These are phyloP conservation scores for Tenthredo notha DNA, from an alignment of 2,888 invertebrate species.

Conservation along the genomic window DNA sequence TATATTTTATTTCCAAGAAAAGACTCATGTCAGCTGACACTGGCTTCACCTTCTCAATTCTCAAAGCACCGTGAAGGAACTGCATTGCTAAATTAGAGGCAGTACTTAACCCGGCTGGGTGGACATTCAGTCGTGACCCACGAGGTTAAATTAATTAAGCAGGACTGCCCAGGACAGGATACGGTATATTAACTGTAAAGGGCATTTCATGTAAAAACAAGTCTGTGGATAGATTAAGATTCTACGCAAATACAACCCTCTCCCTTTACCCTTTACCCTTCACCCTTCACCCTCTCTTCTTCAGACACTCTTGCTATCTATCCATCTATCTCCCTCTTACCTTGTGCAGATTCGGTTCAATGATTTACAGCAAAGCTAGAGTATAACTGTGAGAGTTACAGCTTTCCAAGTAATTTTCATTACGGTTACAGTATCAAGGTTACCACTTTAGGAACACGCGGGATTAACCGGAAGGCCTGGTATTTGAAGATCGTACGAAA, in stretches of 20 bases:
- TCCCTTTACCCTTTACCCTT: neutral
- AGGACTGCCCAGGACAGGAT: slow-evolving; percentile 41
- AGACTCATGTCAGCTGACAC: neutral
- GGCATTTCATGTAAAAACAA: slow-evolving; percentile 35
- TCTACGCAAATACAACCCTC: slow-evolving; percentile 31
- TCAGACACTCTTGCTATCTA: neutral
- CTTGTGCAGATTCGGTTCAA: slow-evolving; percentile 8
- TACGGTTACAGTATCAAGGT: neutral
- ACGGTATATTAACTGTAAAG: slow-evolving; percentile 36
- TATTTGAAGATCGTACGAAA: neutral
- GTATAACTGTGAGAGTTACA: neutral
- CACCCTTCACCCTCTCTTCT: neutral
- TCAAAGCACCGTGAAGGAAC: neutral
- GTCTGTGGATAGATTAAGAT: slow-evolving; percentile 40
- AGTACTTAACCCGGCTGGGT: slow-evolving; percentile 16
- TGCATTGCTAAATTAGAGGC: slow-evolving; percentile 29
- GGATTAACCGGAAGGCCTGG: neutral
- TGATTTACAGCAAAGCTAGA: neutral
- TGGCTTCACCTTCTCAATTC: neutral
- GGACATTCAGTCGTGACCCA: slow-evolving; percentile 38
- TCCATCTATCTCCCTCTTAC: slow-evolving; percentile 7
- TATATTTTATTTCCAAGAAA: neutral
- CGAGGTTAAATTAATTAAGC: slow-evolving; percentile 47
- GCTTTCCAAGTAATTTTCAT: neutral
- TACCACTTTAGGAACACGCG: neutral